Percentiles rank a stretch among this genome's conserved stretches.
Evolutionary conservation across 2,888 invertebrate genomes (phyloP).

Genomic region (Drosophila buzzatii): DNA sequence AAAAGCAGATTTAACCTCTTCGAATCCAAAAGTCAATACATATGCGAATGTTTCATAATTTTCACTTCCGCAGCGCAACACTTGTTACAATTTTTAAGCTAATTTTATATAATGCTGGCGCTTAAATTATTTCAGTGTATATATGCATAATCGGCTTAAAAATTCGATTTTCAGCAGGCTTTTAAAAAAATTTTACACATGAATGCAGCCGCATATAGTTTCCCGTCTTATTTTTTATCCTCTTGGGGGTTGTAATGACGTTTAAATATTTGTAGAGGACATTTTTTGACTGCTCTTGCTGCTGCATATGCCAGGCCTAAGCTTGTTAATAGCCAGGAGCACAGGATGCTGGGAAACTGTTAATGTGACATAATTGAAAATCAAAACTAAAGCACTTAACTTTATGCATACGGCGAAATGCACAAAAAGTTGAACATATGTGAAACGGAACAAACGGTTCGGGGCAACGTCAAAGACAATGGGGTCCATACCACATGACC

Average conservation of each 20-base stretch:
- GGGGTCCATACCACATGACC: constrained; percentile 18
- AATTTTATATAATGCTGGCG: constrained; percentile 56
- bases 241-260: constrained; percentile 65
- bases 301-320: constrained; percentile 60
- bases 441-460: constrained; percentile 43
- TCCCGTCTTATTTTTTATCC: constrained; percentile 3
- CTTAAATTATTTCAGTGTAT: constrained; percentile 12
- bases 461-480: constrained; percentile 31
- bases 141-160: constrained; percentile 74
- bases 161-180: constrained; percentile 58
- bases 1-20: constrained; percentile 31
- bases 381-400: constrained; percentile 83
- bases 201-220: constrained; percentile 61
- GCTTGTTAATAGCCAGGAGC: constrained; percentile 62
- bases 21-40: constrained; percentile 67
- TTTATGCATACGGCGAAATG: constrained; percentile 66
- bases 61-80: constrained; percentile 48
- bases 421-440: constrained; percentile 78
- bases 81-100: constrained; percentile 79
- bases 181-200: constrained; percentile 74
- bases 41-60: constrained; percentile 21
- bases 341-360: constrained; percentile 26
- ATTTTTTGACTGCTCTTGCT: constrained; percentile 9
- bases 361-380: constrained; percentile 83
- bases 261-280: constrained; percentile 64